These are phyloP conservation scores for Brenthis ino DNA, from an alignment of 2,888 invertebrate genomes.

Conservation along the genomic window DNA sequence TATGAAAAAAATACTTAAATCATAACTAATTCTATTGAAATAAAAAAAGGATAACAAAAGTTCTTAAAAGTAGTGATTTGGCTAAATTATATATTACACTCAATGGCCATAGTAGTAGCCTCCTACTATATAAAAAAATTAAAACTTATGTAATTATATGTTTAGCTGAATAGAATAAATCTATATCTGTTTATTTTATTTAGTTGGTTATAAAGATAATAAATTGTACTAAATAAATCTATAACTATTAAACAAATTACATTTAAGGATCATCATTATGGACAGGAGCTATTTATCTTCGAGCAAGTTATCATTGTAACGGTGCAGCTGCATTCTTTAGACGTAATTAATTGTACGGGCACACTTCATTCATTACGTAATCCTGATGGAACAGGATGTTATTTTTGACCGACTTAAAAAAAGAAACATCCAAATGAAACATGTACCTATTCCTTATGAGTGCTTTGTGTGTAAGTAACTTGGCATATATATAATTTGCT, in stretches of 20 bases:
- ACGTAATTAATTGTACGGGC: conserved; percentile 68
- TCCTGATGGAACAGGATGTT: conserved; percentile 57
- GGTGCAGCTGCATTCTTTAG: conserved; percentile 66
- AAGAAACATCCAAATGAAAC: neutral
- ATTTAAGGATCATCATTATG: conserved; percentile 15
- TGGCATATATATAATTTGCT: too few relatives aligned
- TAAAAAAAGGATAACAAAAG: too few relatives aligned
- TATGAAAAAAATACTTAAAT: too few relatives aligned
- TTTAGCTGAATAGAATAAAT: too few relatives aligned
- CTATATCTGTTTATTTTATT: neutral
- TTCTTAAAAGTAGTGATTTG: too few relatives aligned
- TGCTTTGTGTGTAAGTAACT: too few relatives aligned
- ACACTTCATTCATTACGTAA: conserved; percentile 66
- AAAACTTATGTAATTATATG: too few relatives aligned
- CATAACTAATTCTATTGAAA: too few relatives aligned
- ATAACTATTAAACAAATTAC: conserved; percentile 1
- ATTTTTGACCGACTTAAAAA: neutral
- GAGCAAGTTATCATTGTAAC: conserved; percentile 60
- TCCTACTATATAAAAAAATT: too few relatives aligned
- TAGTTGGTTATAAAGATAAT: neutral
- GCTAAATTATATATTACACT: too few relatives aligned
- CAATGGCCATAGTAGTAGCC: too few relatives aligned
- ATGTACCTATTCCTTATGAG: neutral
- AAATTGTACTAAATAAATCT: neutral
- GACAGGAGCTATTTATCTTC: conserved; percentile 41